These are phyloP conservation scores for Eupeodes latifasciatus DNA, from an alignment of 2,888 invertebrate species.

Conservation along the genomic window DNA sequence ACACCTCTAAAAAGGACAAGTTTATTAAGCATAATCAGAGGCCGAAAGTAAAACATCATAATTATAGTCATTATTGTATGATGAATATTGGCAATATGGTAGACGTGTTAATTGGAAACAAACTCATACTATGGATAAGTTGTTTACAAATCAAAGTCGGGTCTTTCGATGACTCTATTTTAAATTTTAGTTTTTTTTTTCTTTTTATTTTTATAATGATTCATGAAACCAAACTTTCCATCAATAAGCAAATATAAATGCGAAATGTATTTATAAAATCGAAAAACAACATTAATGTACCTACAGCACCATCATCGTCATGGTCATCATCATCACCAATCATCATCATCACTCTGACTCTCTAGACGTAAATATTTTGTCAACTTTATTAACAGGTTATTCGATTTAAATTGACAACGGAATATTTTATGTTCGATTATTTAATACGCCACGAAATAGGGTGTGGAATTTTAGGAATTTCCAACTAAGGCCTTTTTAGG, in stretches of 20 bases:
- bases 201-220: neutral
- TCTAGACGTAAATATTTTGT: no score
- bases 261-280: neutral
- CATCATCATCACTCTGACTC: no score
- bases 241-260: slow-evolving; percentile 13
- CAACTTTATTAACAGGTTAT: no score
- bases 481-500: no score
- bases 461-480: no score
- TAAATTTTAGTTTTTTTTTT: neutral
- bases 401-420: no score
- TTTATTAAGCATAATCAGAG: neutral
- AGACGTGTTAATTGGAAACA: slow-evolving; percentile 28
- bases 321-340: no score
- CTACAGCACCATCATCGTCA: no score
- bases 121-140: neutral
- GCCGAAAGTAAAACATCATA: slow-evolving; percentile 1
- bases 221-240: slow-evolving; percentile 26
- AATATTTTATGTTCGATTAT: no score
- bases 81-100: slow-evolving; percentile 20
- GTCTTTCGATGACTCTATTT: slow-evolving; percentile 24
- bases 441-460: no score
- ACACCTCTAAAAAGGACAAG: neutral
- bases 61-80: neutral
- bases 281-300: slow-evolving; percentile 3
- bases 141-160: neutral